Base-by-base conservation (phyloP, 2,797 vertebrate genomes). In the Semaprochilodus insignis region DNA sequence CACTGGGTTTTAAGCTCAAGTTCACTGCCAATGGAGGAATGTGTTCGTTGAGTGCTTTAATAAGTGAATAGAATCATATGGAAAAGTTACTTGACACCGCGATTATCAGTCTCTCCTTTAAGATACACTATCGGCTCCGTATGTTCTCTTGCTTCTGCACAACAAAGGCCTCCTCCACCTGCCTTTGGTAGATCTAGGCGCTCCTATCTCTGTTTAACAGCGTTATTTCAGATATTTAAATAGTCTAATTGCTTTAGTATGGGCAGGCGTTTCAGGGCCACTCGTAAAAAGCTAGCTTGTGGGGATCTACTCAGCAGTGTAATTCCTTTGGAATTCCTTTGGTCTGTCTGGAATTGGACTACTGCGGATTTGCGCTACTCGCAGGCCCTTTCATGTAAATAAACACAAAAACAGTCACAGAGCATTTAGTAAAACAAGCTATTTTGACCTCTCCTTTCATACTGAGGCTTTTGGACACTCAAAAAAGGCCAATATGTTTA, bases 211-310 rank as follows among this genome's bases (percentile, higher is more conserved):
- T 27, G 65, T 72, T 85, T 85, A 78, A 17, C 81, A 86, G 44
- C 77, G 88, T 87, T 90, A 90, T 94, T 92, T 87, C 86, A 89
- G 88, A 89, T 92, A 91, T 93, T 91, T 88, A 89, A 88, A 81
- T 40, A 10, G 86, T 85, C 77, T 93, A 93, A 94, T 93, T 91
- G 92, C 90, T 93, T 84, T 86, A 90, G 88, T 89, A 91, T 94
- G 93, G 81, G 85, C 86, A 54, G 84, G 17, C 25, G 84, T 78
- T 84, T 84, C 83, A 85, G 80, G 91, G 90, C 83, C 88, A 85
- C 65, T 81, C 88, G 87, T 87, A 93, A 92, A 92, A 88, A 90
- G 87, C 81, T 90, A 88, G 91, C 90, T 88, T 85, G 84, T 92
- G 92, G 89, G 87, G 85, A 86, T 44, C 87, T 88, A 83, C 66